A percentile compares a stretch with the other conserved stretches of the same genome.
These are phyloP conservation scores for Malaclemys terrapin DNA, from an alignment of 2,113 vertebrate genomes.

Conservation along the genomic window DNA sequence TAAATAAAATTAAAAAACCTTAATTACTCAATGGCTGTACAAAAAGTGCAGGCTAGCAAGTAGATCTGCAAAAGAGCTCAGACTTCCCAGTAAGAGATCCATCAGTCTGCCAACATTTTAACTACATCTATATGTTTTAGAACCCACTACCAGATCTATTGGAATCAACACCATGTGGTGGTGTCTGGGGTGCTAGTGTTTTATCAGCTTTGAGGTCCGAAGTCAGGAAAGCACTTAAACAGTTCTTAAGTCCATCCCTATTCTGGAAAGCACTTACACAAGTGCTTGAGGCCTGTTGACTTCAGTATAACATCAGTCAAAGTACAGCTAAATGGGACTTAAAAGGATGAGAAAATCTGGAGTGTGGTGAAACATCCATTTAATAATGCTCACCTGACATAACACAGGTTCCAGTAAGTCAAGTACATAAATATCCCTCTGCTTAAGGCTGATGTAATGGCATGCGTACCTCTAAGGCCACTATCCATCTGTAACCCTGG, in stretches of 20 bases:
- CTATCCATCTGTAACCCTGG: not conserved
- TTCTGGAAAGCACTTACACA: not conserved
- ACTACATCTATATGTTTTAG: not conserved
- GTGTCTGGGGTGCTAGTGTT: not conserved
- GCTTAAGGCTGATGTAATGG: not conserved
- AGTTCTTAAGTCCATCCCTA: accelerated
- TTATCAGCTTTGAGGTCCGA: not conserved
- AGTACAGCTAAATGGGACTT: not conserved
- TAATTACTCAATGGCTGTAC: accelerated
- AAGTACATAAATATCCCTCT: not conserved
- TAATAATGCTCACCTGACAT: not conserved
- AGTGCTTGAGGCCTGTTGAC: not conserved
- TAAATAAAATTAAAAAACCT: not conserved
- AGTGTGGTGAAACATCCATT: not conserved
- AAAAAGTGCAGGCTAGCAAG: not conserved
- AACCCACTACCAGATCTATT: accelerated
- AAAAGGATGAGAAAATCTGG: not conserved
- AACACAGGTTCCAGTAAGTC: not conserved
- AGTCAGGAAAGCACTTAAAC: not conserved
- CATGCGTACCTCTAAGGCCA: not conserved
- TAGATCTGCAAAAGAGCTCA: not conserved
- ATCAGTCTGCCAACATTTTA: not conserved
- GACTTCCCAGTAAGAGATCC: not conserved
- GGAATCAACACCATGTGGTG: accelerated
- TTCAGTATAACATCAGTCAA: not conserved